Evolutionary conservation across 1,140 invertebrate genomes (phyloP), one percentile per base, ranked within the genome.

Genomic region (Diachasma alloeum): DNA sequence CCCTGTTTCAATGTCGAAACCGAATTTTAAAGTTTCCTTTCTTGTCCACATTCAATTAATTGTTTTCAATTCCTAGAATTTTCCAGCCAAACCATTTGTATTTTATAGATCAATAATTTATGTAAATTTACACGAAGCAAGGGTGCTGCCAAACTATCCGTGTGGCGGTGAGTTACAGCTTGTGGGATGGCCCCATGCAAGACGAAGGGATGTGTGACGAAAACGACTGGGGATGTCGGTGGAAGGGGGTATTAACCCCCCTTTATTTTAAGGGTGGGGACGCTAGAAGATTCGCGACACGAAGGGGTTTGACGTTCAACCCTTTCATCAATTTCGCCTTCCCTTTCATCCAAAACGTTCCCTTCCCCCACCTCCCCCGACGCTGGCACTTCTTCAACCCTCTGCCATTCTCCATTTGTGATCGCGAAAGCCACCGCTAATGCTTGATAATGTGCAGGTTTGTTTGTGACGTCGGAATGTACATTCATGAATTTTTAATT

Each of bases 91-190:
- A 17, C n/a, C 81, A 84, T 83, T 80, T 26, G 84, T 88, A 84
- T 89, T 89, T 87, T 87, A 86, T 84, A 85, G 88, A 89, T 90
- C 88, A 88, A 89, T 90, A 90, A 89, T 89, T 90, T 89, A 90
- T 90, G 88, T 87, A 90, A 90, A 90, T 90, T 88, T 89, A 87
- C 88, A 89, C 84, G 85, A 84, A 85, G 87, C 85, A 85, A 87
- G 87, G 87, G 87, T 83, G 87, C 88, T 87, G 87, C 86, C 86
- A 37, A 36, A n/a, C 24, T 37, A 39, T 77, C 75, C 76, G 87
- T 88, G 88, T 89, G 87, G 86, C 87, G 85, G 86, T 89, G 88
- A 89, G 87, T 89, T 89, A 89, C 84, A 84, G 84, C 84, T 79
- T 75, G 83, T 80, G 79, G 81, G 79, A 77, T 79, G 81, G 82